A percentile compares a stretch with the other conserved stretches of the same genome.
Conservation (phyloP, 2,888 invertebrate genomes). For the Diplazon laetatorius region DNA sequence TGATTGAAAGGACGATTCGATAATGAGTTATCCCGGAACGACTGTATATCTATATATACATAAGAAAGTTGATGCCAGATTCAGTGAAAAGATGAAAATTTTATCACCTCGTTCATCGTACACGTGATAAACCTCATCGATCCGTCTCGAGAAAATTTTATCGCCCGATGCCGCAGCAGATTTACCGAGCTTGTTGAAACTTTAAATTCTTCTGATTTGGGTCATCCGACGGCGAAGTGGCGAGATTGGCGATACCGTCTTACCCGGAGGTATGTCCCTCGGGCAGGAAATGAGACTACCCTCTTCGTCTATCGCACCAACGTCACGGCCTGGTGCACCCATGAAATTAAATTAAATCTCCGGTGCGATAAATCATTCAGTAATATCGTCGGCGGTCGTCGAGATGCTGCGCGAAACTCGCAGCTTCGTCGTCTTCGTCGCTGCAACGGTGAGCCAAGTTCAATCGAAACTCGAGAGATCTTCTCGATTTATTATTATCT, state of each 20-base stretch:
- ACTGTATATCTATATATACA: background rate
- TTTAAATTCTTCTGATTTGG: conserved; percentile 56
- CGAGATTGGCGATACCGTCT: conserved; percentile 41
- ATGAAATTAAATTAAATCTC: conserved; percentile 69
- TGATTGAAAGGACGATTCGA: background rate
- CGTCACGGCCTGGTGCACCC: conserved; percentile 42
- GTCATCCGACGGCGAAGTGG: conserved; percentile 48
- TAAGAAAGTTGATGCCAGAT: background rate
- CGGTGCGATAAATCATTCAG: conserved; percentile 66
- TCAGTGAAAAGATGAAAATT: conserved; percentile 20
- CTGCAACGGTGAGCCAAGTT: conserved; percentile 29
- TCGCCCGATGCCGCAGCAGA: conserved; percentile 12
- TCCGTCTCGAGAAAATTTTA: conserved; percentile 42
- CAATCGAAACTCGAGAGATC: background rate
- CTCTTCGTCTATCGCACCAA: conserved; percentile 24
- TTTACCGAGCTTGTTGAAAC: conserved; percentile 50
- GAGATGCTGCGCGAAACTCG: conserved; percentile 50
- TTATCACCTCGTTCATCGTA: background rate
- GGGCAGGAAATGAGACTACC: conserved; percentile 68
- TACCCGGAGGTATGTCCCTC: conserved; percentile 28
- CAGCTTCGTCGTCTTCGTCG: conserved; percentile 38
- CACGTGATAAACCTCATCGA: conserved; percentile 35
- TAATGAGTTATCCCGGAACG: background rate
- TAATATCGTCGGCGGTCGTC: conserved; percentile 49
- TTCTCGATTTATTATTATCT: conserved; percentile 21